phyloP scores from a whole-genome alignment of 2,888 invertebrate genomes.

The Dinocampus coccinellae region DNA sequence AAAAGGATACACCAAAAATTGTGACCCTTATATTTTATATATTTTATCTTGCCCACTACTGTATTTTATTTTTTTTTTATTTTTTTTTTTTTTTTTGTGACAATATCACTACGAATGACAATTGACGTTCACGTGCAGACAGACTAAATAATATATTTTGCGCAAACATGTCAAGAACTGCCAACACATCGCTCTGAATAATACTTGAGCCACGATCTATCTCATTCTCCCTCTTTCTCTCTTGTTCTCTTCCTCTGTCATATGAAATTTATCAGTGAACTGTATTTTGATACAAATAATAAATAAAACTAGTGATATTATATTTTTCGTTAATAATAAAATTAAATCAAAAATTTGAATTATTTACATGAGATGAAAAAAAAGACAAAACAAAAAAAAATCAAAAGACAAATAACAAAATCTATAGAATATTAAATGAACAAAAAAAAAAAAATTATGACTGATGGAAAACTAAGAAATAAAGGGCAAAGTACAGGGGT shows the following conservation, averaged over 20 bases:
- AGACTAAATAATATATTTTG: background rate
- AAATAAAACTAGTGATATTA: too few relatives aligned
- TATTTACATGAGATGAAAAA: background rate
- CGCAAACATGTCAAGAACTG: background rate
- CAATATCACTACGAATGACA: background rate
- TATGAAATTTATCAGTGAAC: background rate
- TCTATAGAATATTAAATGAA: too few relatives aligned
- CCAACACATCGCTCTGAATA: slow-evolving; percentile 26
- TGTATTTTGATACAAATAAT: too few relatives aligned
- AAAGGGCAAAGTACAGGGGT: background rate
- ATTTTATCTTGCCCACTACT: background rate
- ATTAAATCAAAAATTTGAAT: background rate
- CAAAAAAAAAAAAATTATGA: too few relatives aligned
- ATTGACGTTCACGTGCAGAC: slow-evolving; percentile 5
- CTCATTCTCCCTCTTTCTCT: slow-evolving; percentile 10
- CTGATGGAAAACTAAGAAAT: background rate
- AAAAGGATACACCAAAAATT: background rate
- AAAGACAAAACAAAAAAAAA: background rate
- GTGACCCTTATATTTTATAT: slow-evolving; percentile 11
- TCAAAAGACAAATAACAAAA: background rate
- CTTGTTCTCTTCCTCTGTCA: slow-evolving; percentile 2
- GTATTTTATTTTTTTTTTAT: background rate
- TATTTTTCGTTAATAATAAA: too few relatives aligned
- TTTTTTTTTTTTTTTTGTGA: background rate
- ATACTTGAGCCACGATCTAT: slow-evolving; percentile 19